Evolutionary conservation across 2,888 invertebrate species (phyloP).

Genomic region (Hirtodrosophila confusa): DNA sequence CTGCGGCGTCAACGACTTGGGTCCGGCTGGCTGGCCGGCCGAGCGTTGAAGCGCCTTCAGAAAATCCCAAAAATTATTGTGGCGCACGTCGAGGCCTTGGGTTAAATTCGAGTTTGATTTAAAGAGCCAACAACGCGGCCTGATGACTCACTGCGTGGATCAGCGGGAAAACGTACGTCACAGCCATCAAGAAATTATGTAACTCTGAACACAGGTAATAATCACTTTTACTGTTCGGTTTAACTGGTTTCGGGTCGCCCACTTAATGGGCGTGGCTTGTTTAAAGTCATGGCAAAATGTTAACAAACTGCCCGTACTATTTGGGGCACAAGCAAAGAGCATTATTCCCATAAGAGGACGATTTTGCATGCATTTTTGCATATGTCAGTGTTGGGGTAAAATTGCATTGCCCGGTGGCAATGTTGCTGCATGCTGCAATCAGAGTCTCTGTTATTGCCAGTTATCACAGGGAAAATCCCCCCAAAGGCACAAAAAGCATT

Average conservation of each 20-base stretch:
- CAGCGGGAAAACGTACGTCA: conserved; percentile 73
- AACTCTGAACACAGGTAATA: conserved; percentile 61
- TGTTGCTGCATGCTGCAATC: conserved; percentile 5
- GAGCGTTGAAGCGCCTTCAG: conserved; percentile 66
- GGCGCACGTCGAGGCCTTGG: conserved; percentile 76
- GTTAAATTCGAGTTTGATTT: conserved; percentile 74
- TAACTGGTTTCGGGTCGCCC: conserved; percentile 65
- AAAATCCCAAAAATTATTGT: conserved; percentile 77
- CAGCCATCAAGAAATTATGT: conserved; percentile 66
- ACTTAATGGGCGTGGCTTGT: conserved; percentile 22
- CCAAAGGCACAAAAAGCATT: neutral
- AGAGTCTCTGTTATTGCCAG: neutral
- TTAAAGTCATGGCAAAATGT: conserved; percentile 72
- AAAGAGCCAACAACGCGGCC: conserved; percentile 52
- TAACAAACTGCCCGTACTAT: conserved; percentile 52
- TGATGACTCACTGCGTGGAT: conserved; percentile 58
- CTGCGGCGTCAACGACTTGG: conserved; percentile 73
- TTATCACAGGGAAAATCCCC: conserved; percentile 10
- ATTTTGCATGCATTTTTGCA: neutral
- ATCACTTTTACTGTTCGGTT: conserved; percentile 72
- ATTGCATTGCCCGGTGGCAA: neutral
- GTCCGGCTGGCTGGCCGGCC: conserved; percentile 58
- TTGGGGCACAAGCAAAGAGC: conserved; percentile 2
- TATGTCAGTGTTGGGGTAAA: conserved; percentile 2
- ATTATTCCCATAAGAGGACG: neutral